Percentiles rank a stretch among this genome's conserved stretches.
These are phyloP conservation scores for Andrena dorsata DNA, from an alignment of 2,888 invertebrate genomes.

Conservation along the genomic window DNA sequence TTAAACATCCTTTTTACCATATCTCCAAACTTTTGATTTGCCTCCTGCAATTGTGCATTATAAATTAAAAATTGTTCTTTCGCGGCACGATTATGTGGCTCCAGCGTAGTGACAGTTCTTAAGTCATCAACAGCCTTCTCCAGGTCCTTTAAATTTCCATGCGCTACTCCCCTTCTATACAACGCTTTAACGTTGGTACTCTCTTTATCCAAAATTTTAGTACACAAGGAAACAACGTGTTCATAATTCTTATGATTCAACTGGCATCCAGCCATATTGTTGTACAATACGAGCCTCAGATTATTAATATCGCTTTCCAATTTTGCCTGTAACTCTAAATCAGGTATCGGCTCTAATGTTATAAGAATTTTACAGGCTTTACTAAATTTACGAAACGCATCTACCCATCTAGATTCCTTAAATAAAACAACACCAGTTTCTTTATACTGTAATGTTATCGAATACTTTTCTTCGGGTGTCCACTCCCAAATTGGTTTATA, in stretches of 20 bases:
- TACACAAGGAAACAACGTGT: conserved; percentile 88
- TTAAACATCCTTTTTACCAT: conserved; percentile 87
- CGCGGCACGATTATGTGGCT: conserved; percentile 89
- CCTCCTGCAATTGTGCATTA: conserved; percentile 87
- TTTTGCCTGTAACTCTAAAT: conserved; percentile 85
- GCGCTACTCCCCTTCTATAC: conserved; percentile 86
- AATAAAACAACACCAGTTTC: conserved; percentile 89
- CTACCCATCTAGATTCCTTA: conserved; percentile 87
- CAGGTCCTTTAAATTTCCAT: conserved; percentile 87
- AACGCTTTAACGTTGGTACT: conserved; percentile 86
- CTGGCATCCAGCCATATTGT: conserved; percentile 94
- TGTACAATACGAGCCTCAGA: conserved; percentile 90
- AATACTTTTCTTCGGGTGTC: conserved; percentile 86
- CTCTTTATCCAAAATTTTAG: conserved; percentile 84
- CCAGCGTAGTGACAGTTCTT: conserved; percentile 86
- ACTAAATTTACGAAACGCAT: conserved; percentile 91
- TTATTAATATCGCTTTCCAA: conserved; percentile 86
- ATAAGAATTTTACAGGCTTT: conserved; percentile 91
- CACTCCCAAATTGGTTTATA: conserved; percentile 87
- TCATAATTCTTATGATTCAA: conserved; percentile 89
- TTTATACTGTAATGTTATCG: conserved; percentile 86
- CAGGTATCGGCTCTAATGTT: conserved; percentile 86
- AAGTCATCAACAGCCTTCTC: conserved; percentile 89
- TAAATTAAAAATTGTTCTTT: conserved; percentile 87
- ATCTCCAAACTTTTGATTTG: conserved; percentile 87